Base-by-base conservation (phyloP, 2,113 vertebrate species). In the Scomber japonicus region DNA sequence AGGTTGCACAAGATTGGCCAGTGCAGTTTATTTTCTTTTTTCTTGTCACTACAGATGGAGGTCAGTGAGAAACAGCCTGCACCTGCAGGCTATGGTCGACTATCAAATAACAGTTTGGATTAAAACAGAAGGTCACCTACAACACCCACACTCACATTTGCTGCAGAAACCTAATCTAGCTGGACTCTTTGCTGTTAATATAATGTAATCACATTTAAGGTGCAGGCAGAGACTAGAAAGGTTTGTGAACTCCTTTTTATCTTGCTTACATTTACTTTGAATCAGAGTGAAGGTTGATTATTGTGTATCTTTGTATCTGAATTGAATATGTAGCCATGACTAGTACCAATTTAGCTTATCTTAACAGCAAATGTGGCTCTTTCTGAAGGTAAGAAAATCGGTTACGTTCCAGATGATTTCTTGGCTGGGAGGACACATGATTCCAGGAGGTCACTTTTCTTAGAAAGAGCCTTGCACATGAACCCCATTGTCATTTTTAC, bases 51-150 rank as follows among this genome's bases (percentile, higher is more conserved):
- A 14, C 5, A 5, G 54, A 54, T 45, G 46, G 53, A 77, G 70
- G 80, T 88, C 54, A 54, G 63, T 70, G 4, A 67, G 49, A 72
- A 60, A 65, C 59, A 65, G 65, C 78, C 8, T 88, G 78, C 75
- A 77, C 63, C 75, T 68, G 64, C n/a, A 59, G 49, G 44, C 48
- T 61, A 44, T 2, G 14, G 14, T 54, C 49, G 54, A 44, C 59
- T 31, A 82, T 88, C 81, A 51, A 50, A 78, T 74, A 56, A 74
- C 72, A 62, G 56, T 35, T 48, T 64, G 45, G 64, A 83, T 83
- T 59, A 72, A 83, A 81, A 68, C 35, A 75, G 14, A 87, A 89
- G 79, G 85, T 86, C 76, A 80, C 60, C 65, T 9, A 17, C 24
- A 48, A 60, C 19, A 30, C 7, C 12, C 10, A 31, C 19, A 14